Evolutionary conservation across 1,140 invertebrate genomes (phyloP), one percentile per base, ranked within the genome.

Genomic region (Danaus melanippus): DNA sequence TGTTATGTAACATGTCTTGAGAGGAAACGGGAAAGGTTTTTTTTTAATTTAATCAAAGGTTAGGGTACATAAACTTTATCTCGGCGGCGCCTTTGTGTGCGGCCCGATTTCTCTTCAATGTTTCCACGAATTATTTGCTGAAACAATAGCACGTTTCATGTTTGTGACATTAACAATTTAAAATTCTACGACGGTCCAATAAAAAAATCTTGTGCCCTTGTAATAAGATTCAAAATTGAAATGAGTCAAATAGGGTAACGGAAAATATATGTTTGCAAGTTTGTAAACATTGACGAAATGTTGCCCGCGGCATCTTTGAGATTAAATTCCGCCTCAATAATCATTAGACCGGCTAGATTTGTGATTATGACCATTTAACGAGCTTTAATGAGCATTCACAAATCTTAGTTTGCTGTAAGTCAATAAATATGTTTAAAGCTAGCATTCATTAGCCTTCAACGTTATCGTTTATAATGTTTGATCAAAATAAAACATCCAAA

Each of bases 81-180:
- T 69, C 58, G 51, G 66, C 75, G 74, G 67, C 56, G 61, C 64
- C 68, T 74, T 78, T 79, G 71, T 74, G 59, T 69, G 69, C 56
- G 71, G 61, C 69, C 71, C 73, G 80, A 82, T 84, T 85, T 80
- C 79, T 76, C 77, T 61, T 61, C 64, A 59, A 75, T 72, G 71
- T 73, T 82, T 85, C 79, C 67, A 66, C 67, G 79, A 78, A 82
- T 77, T 84, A 84, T 85, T 86, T 86, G 75, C 77, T 83, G 73
- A 84, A 83, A 82, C 79, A 84, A 83, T 82, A 83, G 72, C 73
- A 76, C 71, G 69, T 61, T 82, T 72, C 64, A 71, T 74, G 71
- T 77, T 76, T 77, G 66, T 71, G 64, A 57, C 68, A 54, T 60
- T 66, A 57, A 64, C 62, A 71, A 63, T 53, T 65, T 67, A 63